phyloP scores from a whole-genome alignment of 2,797 vertebrate genomes.

The Synanceia verrucosa region DNA sequence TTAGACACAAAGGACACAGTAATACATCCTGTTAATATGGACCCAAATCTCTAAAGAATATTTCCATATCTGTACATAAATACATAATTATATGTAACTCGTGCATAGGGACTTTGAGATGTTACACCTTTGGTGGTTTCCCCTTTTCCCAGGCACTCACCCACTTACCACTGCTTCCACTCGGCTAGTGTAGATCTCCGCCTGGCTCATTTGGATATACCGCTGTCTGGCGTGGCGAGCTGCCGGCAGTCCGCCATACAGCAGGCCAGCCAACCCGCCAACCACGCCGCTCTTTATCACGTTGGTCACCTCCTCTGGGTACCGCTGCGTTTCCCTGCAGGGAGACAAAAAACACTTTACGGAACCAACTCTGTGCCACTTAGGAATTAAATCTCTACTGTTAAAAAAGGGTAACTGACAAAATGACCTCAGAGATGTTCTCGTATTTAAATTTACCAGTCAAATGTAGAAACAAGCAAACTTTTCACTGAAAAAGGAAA shows the following conservation, averaged over 20 bases:
- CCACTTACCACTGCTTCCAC: slow-evolving; percentile 90
- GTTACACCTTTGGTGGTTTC: too few relatives aligned
- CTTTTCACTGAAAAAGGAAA: too few relatives aligned
- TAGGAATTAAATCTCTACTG: background rate
- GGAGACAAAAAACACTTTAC: slow-evolving; percentile 1
- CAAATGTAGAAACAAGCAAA: too few relatives aligned
- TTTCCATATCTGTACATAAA: too few relatives aligned
- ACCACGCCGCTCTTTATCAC: slow-evolving; percentile 78
- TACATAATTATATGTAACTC: too few relatives aligned
- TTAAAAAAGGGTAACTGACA: background rate
- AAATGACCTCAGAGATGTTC: too few relatives aligned
- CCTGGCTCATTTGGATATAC: slow-evolving; percentile 89
- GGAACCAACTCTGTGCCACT: background rate
- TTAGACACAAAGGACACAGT: background rate
- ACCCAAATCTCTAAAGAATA: too few relatives aligned
- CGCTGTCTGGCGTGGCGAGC: slow-evolving; percentile 82
- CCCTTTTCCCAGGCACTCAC: background rate
- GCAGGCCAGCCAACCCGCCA: slow-evolving; percentile 79
- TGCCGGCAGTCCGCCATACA: slow-evolving; percentile 91
- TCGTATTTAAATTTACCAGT: too few relatives aligned
- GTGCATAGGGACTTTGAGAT: too few relatives aligned
- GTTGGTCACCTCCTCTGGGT: slow-evolving; percentile 83
- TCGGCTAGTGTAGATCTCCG: slow-evolving; percentile 84
- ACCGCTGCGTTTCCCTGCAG: slow-evolving; percentile 74
- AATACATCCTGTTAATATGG: too few relatives aligned